A percentile compares a stretch with the other conserved stretches of the same genome.
phyloP scores from a whole-genome alignment of 2,797 vertebrate species.

The Leptoclinus maculatus region DNA sequence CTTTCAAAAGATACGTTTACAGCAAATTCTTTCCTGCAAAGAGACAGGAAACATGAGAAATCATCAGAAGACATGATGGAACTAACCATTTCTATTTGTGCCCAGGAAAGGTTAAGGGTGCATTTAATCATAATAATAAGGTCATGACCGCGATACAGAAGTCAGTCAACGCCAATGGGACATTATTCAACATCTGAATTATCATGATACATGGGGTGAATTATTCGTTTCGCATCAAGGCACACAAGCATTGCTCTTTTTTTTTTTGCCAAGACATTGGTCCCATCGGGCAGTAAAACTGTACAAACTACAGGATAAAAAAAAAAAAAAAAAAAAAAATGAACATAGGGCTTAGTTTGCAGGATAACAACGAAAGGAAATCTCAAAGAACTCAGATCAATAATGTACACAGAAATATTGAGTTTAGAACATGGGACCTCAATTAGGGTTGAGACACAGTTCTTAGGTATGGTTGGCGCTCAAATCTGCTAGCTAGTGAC shows the following conservation, averaged over 20 bases:
- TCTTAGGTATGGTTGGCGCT: constrained; percentile 22
- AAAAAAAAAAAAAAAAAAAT: constrained; percentile 49
- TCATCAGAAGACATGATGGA: constrained; percentile 75
- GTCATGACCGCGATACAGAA: constrained; percentile 65
- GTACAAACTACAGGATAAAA: constrained; percentile 80
- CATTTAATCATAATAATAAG: constrained; percentile 69
- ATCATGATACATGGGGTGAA: constrained; percentile 74
- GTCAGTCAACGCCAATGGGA: constrained; percentile 77
- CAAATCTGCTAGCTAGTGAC: constrained; percentile 33
- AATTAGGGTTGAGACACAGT: constrained; percentile 22
- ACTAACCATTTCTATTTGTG: constrained; percentile 78
- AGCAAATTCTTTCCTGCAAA: constrained; percentile 83
- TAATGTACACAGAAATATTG: constrained; percentile 81
- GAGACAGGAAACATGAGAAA: constrained; percentile 80
- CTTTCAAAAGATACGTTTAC: constrained; percentile 85
- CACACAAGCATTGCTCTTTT: constrained; percentile 83
- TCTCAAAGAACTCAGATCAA: constrained; percentile 74
- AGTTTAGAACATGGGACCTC: constrained; percentile 64
- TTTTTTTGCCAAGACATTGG: constrained; percentile 83
- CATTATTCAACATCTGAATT: constrained; percentile 73
- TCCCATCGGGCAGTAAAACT: constrained; percentile 85
- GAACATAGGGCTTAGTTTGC: constrained; percentile 61
- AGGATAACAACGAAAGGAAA: constrained; percentile 77
- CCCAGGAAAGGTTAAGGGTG: constrained; percentile 76
- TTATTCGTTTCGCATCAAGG: constrained; percentile 85